A percentile compares a stretch with the other conserved stretches of the same genome.
Evolutionary conservation across 2,797 vertebrate species (phyloP).

Genomic region (Diceros bicornis): DNA sequence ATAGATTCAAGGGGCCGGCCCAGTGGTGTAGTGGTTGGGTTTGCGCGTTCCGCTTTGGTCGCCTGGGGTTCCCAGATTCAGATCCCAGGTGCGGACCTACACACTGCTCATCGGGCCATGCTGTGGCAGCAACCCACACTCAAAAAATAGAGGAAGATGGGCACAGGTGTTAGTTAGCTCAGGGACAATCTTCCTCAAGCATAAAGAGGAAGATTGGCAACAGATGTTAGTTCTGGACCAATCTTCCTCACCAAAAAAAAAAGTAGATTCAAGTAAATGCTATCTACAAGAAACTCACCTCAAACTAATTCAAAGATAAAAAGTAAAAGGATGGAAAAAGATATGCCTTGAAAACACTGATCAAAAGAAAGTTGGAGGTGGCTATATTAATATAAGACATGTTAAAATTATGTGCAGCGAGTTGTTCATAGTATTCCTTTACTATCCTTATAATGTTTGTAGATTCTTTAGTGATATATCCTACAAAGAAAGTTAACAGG

Average conservation of each 20-base stretch:
- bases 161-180: too few species aligned
- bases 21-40: too few species aligned
- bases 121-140: too few species aligned
- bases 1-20: neutral
- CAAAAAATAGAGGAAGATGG: too few species aligned
- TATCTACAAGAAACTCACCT: neutral
- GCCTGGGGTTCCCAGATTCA: too few species aligned
- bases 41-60: too few species aligned
- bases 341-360: neutral
- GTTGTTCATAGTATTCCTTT: neutral
- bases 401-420: neutral
- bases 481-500: neutral
- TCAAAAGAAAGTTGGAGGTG: neutral
- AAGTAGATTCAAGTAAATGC: neutral
- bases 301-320: neutral
- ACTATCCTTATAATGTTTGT: neutral
- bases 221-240: too few species aligned
- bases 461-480: neutral
- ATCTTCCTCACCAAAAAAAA: too few species aligned
- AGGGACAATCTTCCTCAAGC: too few species aligned
- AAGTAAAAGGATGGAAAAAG: neutral
- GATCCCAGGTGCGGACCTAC: too few species aligned
- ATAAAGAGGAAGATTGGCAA: too few species aligned
- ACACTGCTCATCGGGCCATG: too few species aligned
- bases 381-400: neutral